A percentile compares a stretch with the other conserved stretches of the same genome.
phyloP scores from a whole-genome alignment of 2,113 vertebrate species.

The Rhadina sibilatrix region DNA sequence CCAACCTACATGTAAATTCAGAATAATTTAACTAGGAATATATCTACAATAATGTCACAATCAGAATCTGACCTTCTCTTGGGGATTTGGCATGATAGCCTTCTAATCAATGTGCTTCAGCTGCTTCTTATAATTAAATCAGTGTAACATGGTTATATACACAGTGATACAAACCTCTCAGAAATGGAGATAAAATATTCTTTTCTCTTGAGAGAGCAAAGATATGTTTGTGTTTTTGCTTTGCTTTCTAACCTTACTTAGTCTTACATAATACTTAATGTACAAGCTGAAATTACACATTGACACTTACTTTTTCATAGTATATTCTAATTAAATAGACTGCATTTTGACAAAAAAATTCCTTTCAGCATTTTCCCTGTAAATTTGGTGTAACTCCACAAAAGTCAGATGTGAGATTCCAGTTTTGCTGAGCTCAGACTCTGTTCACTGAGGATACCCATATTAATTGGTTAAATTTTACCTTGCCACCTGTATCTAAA shows the following conservation, averaged over 20 bases:
- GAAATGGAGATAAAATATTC: not conserved
- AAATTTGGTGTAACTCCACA: not conserved
- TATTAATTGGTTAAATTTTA: not conserved
- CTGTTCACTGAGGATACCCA: not conserved
- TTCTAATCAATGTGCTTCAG: not conserved
- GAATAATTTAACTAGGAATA: not conserved
- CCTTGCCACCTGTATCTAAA: not conserved
- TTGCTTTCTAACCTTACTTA: not conserved
- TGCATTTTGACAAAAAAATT: not conserved
- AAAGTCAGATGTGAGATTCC: not conserved
- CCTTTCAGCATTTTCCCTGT: not conserved
- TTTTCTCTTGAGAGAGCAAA: not conserved
- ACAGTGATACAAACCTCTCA: not conserved
- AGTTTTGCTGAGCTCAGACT: not conserved
- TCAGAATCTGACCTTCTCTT: not conserved
- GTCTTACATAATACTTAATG: not conserved
- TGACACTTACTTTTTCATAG: not conserved
- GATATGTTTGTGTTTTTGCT: not conserved
- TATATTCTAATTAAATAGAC: not conserved
- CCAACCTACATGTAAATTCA: not conserved
- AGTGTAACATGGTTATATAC: not conserved
- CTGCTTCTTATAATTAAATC: not conserved
- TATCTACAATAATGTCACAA: not conserved
- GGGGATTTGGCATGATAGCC: accelerated
- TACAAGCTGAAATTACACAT: not conserved